Conservation (phyloP, 2,888 invertebrate genomes). For the Spisula solida region DNA sequence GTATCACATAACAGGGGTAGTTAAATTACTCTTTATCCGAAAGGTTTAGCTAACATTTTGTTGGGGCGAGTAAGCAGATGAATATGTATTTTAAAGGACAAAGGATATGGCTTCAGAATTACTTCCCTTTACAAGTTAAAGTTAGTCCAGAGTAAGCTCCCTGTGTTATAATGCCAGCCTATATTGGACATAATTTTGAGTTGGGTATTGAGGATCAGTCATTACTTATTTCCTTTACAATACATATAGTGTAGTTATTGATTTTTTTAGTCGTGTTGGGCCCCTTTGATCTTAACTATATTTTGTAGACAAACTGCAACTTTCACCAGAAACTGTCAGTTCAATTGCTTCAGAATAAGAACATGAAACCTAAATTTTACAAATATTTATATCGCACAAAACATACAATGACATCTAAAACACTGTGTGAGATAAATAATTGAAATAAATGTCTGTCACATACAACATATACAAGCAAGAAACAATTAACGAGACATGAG, state of each 20-base stretch:
- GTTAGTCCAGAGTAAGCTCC: neutral
- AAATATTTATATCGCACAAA: constrained; percentile 16
- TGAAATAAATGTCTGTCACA: constrained; percentile 6
- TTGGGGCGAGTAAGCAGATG: neutral
- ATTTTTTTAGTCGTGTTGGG: too few species aligned
- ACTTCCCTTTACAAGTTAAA: neutral
- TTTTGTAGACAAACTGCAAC: neutral
- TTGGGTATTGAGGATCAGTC: too few species aligned
- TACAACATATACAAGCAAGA: constrained; percentile 18
- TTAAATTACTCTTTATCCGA: too few species aligned
- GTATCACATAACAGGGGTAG: too few species aligned
- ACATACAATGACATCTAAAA: constrained; percentile 23
- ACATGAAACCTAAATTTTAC: constrained; percentile 14
- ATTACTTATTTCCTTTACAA: too few species aligned
- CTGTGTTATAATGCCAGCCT: neutral
- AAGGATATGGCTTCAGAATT: neutral
- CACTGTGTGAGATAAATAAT: constrained; percentile 18
- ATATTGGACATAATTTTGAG: too few species aligned
- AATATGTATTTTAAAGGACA: too few species aligned
- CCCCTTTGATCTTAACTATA: neutral
- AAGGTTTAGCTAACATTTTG: neutral
- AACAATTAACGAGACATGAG: constrained; percentile 28
- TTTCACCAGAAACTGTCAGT: neutral
- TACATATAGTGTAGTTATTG: too few species aligned
- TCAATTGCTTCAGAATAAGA: neutral